Evolutionary conservation across 2,113 vertebrate genomes (phyloP).

Genomic region (Upupa epops): DNA sequence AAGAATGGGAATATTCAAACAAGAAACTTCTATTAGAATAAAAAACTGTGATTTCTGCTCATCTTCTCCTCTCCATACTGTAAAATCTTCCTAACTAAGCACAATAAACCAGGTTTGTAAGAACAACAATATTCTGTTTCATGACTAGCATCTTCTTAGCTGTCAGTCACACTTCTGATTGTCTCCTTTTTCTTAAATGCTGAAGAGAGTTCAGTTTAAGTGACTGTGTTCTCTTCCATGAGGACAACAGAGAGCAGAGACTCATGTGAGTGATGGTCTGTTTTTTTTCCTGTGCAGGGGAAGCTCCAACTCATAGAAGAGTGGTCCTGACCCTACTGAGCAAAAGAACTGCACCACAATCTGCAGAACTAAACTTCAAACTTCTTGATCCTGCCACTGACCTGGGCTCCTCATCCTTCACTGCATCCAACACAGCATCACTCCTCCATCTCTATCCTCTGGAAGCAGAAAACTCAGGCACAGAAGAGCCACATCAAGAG

Average conservation of each 20-base stretch:
- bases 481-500: background rate
- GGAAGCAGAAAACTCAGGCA: background rate
- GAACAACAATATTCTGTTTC: slow-evolving; percentile 11
- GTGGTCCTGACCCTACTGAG: background rate
- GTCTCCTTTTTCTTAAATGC: background rate
- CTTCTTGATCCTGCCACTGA: background rate
- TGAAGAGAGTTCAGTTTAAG: background rate
- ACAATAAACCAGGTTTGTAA: background rate
- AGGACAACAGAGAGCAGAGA: background rate
- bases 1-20: background rate
- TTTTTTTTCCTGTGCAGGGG: background rate
- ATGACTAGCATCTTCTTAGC: slow-evolving; percentile 15
- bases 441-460: background rate
- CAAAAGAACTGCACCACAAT: fast-evolving
- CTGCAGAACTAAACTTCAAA: background rate
- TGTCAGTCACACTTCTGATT: slow-evolving; percentile 7
- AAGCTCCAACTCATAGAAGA: background rate
- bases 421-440: fast-evolving
- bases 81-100: background rate
- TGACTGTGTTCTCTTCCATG: background rate
- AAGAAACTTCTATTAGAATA: background rate
- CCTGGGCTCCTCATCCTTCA: background rate
- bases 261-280: fast-evolving
- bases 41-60: background rate
- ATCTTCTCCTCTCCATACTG: background rate